Percentiles rank a stretch among this genome's conserved stretches.
Conservation (phyloP, 2,797 vertebrate species). For the Monodelphis domestica region DNA sequence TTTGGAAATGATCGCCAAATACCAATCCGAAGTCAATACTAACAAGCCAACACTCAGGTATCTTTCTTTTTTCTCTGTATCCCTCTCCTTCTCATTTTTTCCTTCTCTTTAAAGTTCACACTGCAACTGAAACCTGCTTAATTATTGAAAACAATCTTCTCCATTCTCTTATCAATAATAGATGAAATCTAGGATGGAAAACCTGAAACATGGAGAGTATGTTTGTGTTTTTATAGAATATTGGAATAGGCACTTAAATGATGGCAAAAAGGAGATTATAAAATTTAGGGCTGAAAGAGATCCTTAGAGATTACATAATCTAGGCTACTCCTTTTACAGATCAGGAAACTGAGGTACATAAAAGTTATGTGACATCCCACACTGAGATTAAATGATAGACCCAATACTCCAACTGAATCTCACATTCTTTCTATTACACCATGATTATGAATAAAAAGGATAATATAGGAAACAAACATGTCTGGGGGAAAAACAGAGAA, state of each 20-base stretch:
- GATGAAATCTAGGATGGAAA: conserved; percentile 82
- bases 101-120: conserved; percentile 69
- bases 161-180: conserved; percentile 85
- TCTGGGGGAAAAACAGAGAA: neutral
- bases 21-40: neutral
- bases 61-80: too few relatives aligned
- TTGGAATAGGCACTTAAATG: neutral
- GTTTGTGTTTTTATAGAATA: neutral
- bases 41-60: conserved; percentile 40
- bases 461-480: neutral
- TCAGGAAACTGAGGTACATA: neutral
- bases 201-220: conserved; percentile 49
- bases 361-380: neutral
- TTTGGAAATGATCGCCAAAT: conserved; percentile 42
- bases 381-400: neutral
- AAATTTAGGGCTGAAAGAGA: neutral
- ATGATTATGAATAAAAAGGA: neutral
- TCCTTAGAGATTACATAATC: neutral
- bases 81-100: conserved; percentile 45
- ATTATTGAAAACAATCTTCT: conserved; percentile 91
- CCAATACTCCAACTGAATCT: neutral
- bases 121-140: conserved; percentile 87
- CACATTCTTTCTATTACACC: neutral
- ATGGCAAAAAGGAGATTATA: neutral
- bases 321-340: neutral